Conservation (phyloP, 1,140 invertebrate species). For the Nixonia krombeini region DNA sequence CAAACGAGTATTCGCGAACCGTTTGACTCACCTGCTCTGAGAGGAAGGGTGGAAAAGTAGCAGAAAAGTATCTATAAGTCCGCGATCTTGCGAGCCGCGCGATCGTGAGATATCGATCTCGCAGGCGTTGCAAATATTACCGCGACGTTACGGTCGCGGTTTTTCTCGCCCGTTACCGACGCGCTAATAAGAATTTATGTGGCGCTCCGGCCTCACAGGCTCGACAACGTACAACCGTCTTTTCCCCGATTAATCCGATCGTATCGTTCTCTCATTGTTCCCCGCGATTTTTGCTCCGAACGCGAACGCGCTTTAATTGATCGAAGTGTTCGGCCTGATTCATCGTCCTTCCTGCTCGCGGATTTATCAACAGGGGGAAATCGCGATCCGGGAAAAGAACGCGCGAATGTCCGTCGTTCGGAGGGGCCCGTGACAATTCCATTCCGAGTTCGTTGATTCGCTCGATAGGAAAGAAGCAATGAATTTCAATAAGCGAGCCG, state of each 20-base stretch:
- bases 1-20: too few species aligned
- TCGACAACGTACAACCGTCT: slow-evolving; percentile 47
- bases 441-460: too few species aligned
- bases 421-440: background rate
- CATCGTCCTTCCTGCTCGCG: too few species aligned
- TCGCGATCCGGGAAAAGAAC: background rate
- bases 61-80: too few species aligned
- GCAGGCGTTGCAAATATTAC: background rate
- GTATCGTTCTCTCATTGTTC: slow-evolving; percentile 31
- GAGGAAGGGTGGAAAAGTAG: background rate
- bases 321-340: too few species aligned
- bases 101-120: background rate
- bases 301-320: too few species aligned
- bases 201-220: slow-evolving; percentile 40
- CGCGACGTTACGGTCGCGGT: slow-evolving; percentile 2
- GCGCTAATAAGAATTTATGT: slow-evolving; percentile 58
- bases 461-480: too few species aligned
- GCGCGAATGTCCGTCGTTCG: background rate
- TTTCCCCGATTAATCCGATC: slow-evolving; percentile 48
- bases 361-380: too few species aligned
- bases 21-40: background rate
- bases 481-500: slow-evolving; percentile 40
- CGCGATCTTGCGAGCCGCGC: background rate
- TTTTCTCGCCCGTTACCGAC: slow-evolving; percentile 39
- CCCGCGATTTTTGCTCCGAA: slow-evolving; percentile 14